These are phyloP conservation scores for Apus apus DNA, from an alignment of 2,113 vertebrate genomes.

Conservation along the genomic window DNA sequence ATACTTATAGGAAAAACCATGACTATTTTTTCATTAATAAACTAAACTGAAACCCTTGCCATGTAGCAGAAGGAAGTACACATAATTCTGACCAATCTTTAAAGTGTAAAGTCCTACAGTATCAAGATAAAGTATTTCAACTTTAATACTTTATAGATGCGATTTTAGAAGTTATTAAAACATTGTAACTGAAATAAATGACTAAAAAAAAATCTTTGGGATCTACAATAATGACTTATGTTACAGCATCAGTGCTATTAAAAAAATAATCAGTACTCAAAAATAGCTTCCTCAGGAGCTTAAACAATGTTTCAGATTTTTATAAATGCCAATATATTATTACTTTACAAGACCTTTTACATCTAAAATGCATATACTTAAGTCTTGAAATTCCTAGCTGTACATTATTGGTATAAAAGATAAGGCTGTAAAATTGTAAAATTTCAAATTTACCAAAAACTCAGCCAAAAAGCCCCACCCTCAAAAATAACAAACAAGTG, in stretches of 20 bases:
- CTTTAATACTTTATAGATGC: neutral
- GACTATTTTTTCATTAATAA: neutral
- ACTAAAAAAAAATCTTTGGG: neutral
- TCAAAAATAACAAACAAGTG: neutral
- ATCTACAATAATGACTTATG: neutral
- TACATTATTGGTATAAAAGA: neutral
- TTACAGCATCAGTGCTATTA: neutral
- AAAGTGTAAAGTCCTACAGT: neutral
- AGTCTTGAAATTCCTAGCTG: neutral
- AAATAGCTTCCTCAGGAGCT: neutral
- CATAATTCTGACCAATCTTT: neutral
- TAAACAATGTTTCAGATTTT: neutral
- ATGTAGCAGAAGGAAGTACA: neutral
- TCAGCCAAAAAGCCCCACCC: neutral
- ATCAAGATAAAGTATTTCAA: neutral
- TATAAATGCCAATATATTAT: neutral
- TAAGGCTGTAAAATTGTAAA: neutral
- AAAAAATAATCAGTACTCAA: neutral
- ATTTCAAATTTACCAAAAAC: neutral
- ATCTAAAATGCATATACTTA: neutral
- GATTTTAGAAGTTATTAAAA: neutral
- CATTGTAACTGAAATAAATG: neutral
- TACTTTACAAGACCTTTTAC: neutral
- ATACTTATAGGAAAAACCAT: neutral
- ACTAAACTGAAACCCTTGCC: neutral